Evolutionary conservation across 2,888 invertebrate species (phyloP).

Genomic region (Platycheirus rosarum): DNA sequence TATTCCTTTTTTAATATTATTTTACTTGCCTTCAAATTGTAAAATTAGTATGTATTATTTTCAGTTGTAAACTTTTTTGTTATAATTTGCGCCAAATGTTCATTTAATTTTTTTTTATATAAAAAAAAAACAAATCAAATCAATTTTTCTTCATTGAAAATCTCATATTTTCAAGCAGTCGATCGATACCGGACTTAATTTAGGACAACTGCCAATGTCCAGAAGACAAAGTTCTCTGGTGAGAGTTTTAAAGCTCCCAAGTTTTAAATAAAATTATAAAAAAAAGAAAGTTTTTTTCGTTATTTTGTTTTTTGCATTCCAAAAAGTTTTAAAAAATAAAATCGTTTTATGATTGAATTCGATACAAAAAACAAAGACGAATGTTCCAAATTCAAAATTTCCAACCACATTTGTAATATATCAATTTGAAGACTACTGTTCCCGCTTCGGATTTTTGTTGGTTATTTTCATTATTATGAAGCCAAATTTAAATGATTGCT

Average conservation of each 20-base stretch:
- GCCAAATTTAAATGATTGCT: slow-evolving; percentile 28
- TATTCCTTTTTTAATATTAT: slow-evolving; percentile 24
- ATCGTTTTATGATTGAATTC: slow-evolving; percentile 15
- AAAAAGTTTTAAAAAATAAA: too few relatives aligned
- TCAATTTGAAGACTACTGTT: slow-evolving; percentile 21
- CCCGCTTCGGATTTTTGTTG: slow-evolving; percentile 43
- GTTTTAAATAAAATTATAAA: slow-evolving; percentile 21
- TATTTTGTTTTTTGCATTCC: slow-evolving; percentile 46
- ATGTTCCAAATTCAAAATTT: slow-evolving; percentile 57
- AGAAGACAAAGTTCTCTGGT: slow-evolving; percentile 80
- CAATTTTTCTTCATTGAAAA: slow-evolving; percentile 60
- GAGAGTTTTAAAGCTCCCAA: slow-evolving; percentile 75
- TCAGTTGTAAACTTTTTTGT: slow-evolving; percentile 2
- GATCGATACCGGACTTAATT: slow-evolving; percentile 80
- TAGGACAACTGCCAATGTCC: slow-evolving; percentile 79
- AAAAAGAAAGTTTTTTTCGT: slow-evolving; percentile 22
- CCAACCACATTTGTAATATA: not conserved
- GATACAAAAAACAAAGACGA: slow-evolving; percentile 20
- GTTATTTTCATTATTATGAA: slow-evolving; percentile 24
- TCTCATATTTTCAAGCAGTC: slow-evolving; percentile 77
- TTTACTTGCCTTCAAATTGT: slow-evolving; percentile 10
- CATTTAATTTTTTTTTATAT: not conserved
- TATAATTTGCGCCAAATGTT: slow-evolving; percentile 39
- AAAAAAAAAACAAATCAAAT: slow-evolving; percentile 8
- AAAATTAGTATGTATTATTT: not conserved